These are phyloP conservation scores for Macrophya annulata DNA, from an alignment of 2,888 invertebrate genomes.

Conservation along the genomic window DNA sequence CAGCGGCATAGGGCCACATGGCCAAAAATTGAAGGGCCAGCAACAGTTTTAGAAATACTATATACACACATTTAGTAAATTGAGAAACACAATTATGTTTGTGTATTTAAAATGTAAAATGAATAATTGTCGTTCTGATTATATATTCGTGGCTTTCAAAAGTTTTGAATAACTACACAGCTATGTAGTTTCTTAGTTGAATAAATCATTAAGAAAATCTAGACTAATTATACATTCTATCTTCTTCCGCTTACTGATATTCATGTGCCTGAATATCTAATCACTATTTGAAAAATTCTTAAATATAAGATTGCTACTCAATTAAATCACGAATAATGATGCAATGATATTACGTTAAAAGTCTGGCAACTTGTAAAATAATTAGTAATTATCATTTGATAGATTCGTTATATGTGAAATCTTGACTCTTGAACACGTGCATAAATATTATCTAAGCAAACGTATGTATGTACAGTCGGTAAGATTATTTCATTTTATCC, in stretches of 20 bases:
- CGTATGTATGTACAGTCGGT: neutral
- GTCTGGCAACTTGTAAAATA: neutral
- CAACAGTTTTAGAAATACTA: slow-evolving; percentile 18
- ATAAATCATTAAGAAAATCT: slow-evolving; percentile 34
- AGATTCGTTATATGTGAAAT: neutral
- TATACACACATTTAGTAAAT: no score
- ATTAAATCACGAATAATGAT: neutral
- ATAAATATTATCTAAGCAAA: neutral
- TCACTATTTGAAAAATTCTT: neutral
- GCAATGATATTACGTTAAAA: neutral
- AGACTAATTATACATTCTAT: slow-evolving; percentile 18
- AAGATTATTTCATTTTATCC: slow-evolving; percentile 15
- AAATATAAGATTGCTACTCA: neutral
- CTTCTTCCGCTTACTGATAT: slow-evolving; percentile 3
- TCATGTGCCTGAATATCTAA: neutral
- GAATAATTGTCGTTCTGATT: neutral
- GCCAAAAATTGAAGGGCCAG: slow-evolving; percentile 36
- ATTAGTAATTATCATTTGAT: neutral
- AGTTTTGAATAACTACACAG: neutral
- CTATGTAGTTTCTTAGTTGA: slow-evolving; percentile 7
- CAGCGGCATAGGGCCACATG: slow-evolving; percentile 39
- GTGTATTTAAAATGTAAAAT: neutral
- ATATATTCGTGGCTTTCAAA: neutral
- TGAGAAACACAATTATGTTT: neutral
- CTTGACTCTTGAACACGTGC: neutral